A percentile compares a stretch with the other conserved stretches of the same genome.
Conservation (phyloP, 2,888 invertebrate species). For the Dromius quadrimaculatus region DNA sequence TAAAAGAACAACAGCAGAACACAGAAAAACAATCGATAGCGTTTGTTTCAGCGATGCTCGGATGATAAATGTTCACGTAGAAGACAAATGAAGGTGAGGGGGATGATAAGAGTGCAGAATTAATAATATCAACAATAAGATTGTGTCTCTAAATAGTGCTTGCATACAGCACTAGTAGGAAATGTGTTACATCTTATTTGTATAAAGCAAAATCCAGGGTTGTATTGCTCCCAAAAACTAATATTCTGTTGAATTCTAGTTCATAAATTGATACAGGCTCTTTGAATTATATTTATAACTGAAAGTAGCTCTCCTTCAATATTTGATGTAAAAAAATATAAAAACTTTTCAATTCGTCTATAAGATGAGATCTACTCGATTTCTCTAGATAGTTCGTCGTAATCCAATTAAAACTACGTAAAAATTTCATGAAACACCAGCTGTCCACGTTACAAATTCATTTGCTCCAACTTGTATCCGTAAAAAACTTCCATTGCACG, state of each 20-base stretch:
- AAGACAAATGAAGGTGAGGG: background rate
- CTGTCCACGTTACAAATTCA: slow-evolving; percentile 19
- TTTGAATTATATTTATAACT: too few relatives aligned
- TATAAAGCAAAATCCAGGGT: background rate
- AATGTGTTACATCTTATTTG: background rate
- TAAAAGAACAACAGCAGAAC: slow-evolving; percentile 12
- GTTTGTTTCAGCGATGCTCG: background rate
- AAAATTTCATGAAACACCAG: slow-evolving; percentile 16
- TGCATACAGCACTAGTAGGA: too few relatives aligned
- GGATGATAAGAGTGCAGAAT: slow-evolving; percentile 18
- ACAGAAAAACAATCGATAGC: slow-evolving; percentile 15
- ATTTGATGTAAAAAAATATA: too few relatives aligned
- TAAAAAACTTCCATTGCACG: slow-evolving; percentile 21
- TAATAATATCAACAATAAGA: slow-evolving; percentile 44
- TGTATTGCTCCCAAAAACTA: background rate
- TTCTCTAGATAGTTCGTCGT: slow-evolving; percentile 15
- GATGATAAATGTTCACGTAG: background rate
- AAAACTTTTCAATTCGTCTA: too few relatives aligned
- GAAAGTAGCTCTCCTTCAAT: too few relatives aligned
- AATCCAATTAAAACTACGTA: slow-evolving; percentile 25
- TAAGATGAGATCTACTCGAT: too few relatives aligned
- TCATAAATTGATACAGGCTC: too few relatives aligned
- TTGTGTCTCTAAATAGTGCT: too few relatives aligned
- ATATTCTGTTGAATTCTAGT: too few relatives aligned
- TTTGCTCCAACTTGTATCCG: slow-evolving; percentile 19